Conservation (phyloP, 2,888 invertebrate species). For the Biston betularia region DNA sequence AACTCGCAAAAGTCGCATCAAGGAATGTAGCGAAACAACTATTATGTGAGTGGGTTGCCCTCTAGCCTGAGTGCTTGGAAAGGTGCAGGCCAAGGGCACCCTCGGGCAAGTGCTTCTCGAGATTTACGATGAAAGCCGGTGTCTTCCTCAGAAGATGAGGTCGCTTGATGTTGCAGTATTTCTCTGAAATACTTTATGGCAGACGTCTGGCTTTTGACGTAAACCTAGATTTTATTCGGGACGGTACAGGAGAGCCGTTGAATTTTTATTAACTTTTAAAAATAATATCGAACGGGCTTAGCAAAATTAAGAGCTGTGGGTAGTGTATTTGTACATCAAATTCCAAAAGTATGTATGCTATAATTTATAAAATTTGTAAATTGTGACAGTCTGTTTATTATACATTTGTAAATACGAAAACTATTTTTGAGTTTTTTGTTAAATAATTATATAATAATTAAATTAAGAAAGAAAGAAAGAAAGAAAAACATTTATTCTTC, state of each 20-base stretch:
- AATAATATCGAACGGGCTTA: no score
- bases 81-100: constrained; percentile 1
- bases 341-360: no score
- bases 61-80: constrained; percentile 2
- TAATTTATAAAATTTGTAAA: no score
- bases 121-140: constrained; percentile 13
- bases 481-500: no score
- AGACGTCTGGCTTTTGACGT: constrained; percentile 4
- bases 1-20: not conserved
- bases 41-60: not conserved
- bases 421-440: no score
- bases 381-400: no score
- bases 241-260: not conserved
- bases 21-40: not conserved
- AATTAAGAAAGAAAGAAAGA: no score
- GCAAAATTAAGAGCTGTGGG: no score
- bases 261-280: no score
- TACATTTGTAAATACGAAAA: no score
- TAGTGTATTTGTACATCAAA: no score
- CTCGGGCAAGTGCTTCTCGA: not conserved
- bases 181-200: not conserved
- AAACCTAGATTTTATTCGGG: constrained; percentile 4
- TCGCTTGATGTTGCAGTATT: not conserved
- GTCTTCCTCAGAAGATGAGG: constrained; percentile 4
- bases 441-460: no score